Evolutionary conservation across 2,888 invertebrate genomes (phyloP), one percentile per base, ranked within the genome.

Genomic region (Dryococelus australis): DNA sequence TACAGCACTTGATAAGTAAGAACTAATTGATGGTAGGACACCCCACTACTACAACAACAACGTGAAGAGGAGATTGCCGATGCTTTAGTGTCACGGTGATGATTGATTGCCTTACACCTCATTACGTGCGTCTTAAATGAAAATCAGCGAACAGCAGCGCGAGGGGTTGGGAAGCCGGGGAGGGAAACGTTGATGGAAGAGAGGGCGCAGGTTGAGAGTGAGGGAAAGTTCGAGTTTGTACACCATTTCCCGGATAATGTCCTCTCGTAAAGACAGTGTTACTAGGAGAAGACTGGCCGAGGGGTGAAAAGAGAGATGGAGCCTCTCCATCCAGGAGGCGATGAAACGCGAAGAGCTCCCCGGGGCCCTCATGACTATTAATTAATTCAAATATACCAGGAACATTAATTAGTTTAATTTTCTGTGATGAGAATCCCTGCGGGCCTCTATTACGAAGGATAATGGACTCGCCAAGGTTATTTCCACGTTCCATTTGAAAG

Each of bases 81-180:
- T 65, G 65, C 65, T 65, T 65, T n/a, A 16, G 65, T 20, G 65
- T 65, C 65, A 20, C n/a, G 65, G 65, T 9, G 65, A 65, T n/a
- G 65, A 65, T 65, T 65, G 65, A 65, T 65, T n/a, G 65, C 65
- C 65, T 65, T n/a, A 65, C 65, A 65, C 65, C 65, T 65, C 65
- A 65, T 65, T 65, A 65, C 10, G 65, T 65, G 65, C 65, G 65
- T n/a, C 65, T 65, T 65, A 65, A 65, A 65, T 65, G 65, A 65
- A 65, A 65, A 65, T 65, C n/a, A 65, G 65, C 65, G 65, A 20
- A 65, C n/a, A 65, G n/a, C 65, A 20, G n/a, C 65, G 51, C 35
- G 35, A 35, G 35, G 35, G 35, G 51, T 8, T 12, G 51, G 4
- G 65, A 65, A 47, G 65, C 1, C 1, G 65, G 65, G 13, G n/a